phyloP scores from a whole-genome alignment of 2,113 vertebrate genomes.

The Plecturocebus donacophilus region DNA sequence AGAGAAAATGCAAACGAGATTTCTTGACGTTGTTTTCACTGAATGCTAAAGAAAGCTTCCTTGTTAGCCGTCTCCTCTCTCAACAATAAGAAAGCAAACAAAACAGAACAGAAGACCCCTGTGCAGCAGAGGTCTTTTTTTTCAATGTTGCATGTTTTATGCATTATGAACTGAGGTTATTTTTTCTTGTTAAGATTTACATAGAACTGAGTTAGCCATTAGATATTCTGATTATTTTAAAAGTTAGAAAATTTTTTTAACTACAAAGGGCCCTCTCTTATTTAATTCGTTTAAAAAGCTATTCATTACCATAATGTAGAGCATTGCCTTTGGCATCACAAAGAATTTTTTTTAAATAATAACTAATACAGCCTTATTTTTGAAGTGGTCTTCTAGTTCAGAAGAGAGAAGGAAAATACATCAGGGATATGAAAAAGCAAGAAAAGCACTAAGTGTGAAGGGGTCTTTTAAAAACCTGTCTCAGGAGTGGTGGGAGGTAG shows the following conservation, averaged over 20 bases:
- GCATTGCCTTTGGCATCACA: not conserved
- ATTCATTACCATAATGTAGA: slow-evolving; percentile 20
- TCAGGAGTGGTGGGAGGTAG: not conserved
- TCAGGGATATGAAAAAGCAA: not conserved
- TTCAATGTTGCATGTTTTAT: not conserved
- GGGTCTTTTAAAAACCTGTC: not conserved
- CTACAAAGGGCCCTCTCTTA: not conserved
- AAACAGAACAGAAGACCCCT: not conserved
- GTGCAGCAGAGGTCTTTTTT: not conserved
- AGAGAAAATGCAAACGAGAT: not conserved
- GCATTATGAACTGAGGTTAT: not conserved
- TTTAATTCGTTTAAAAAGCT: not conserved
- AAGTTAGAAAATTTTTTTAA: slow-evolving; percentile 32
- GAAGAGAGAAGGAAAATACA: not conserved
- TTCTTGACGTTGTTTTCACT: not conserved
- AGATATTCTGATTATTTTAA: slow-evolving; percentile 1
- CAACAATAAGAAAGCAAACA: not conserved
- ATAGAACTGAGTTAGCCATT: not conserved
- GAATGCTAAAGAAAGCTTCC: not conserved
- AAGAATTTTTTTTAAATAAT: slow-evolving; percentile 30
- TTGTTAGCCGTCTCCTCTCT: not conserved
- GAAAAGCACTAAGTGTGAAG: not conserved
- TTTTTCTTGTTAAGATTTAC: slow-evolving; percentile 25
- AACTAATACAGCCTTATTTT: slow-evolving; percentile 22
- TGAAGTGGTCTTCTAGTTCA: not conserved